Evolutionary conservation across 2,797 vertebrate species (phyloP), one percentile per base, ranked within the genome.

Genomic region (Dendrocincla fuliginosa): DNA sequence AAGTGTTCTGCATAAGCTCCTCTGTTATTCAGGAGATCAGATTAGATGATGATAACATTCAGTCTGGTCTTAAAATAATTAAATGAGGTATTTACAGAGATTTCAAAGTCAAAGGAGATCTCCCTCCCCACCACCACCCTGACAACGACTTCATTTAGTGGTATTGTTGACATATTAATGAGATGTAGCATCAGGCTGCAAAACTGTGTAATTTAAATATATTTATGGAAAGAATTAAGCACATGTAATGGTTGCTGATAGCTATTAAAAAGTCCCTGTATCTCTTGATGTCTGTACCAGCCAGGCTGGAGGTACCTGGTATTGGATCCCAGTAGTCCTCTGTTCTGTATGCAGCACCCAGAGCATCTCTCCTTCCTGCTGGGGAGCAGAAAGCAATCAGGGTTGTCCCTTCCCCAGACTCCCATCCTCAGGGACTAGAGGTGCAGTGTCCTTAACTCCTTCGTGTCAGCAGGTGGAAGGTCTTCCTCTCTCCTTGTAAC

Each of bases 61-160:
- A 1, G 2, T 76, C 50, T 86, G 57, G n/a, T 74, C 50, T 89
- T 89, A 82, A 91, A 94, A 79, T 90, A 93, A 91, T 85, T 83
- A 94, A 78, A 81, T 68, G 32, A 89, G 52, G 8, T 93, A 79
- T 92, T 89, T 92, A 84, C 14, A 67, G 91, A 92, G 71, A 74
- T 80, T 92, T 93, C 82, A 92, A 86, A 91, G 67, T 83, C 61
- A 82, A 68, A 82, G 67, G 0, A 0, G 39, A 67, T 89, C n/a
- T 69, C 24, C 9, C 19, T 46, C 42, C 30, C 13, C 13, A 37
- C 32, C 33, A 28, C 44, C 47, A 23, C 30, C 6, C 9, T 53
- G 35, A 42, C 23, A 50, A 27, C 50, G 59, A 20, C 71, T 83
- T 85, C 44, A 88, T n/a, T 78, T 71, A 37, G 10, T 63, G 56